These are phyloP conservation scores for Chlorospingus semifuscus DNA, from an alignment of 2,797 vertebrate species.

Conservation along the genomic window DNA sequence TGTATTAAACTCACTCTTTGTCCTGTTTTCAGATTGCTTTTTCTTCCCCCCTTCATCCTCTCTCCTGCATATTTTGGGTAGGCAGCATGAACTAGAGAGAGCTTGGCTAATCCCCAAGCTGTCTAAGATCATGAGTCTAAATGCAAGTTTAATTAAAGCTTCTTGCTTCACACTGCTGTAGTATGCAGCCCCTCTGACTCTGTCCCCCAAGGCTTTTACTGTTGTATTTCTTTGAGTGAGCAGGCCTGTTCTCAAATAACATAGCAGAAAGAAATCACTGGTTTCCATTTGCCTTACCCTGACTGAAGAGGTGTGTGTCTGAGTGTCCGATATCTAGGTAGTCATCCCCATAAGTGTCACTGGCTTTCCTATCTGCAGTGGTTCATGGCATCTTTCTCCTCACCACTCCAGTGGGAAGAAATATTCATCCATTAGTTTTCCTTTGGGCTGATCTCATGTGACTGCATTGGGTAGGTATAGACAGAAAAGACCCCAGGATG, in stretches of 20 bases:
- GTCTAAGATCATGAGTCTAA: slow-evolving; percentile 65
- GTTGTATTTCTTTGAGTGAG: slow-evolving; percentile 23
- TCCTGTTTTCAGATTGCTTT: slow-evolving; percentile 70
- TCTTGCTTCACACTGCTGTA: slow-evolving; percentile 54
- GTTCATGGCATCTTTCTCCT: neutral
- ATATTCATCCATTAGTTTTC: neutral
- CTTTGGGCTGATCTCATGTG: neutral
- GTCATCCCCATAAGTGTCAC: neutral
- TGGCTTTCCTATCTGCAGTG: neutral
- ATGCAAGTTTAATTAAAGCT: slow-evolving; percentile 76
- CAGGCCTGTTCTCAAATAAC: neutral
- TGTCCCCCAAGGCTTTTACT: slow-evolving; percentile 36
- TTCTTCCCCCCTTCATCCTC: slow-evolving; percentile 58
- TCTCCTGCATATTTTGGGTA: slow-evolving; percentile 66
- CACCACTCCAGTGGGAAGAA: slow-evolving; percentile 11
- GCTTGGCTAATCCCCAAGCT: slow-evolving; percentile 67
- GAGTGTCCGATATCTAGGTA: neutral
- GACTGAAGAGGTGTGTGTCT: neutral
- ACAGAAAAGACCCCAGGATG: neutral
- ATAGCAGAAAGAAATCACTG: neutral
- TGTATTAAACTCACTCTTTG: slow-evolving; percentile 72
- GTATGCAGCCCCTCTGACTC: slow-evolving; percentile 38
- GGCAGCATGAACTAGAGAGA: slow-evolving; percentile 54
- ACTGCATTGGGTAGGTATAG: neutral
- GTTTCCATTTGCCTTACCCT: neutral